Conservation (phyloP, 2,113 vertebrate genomes). For the Plotosus lineatus region DNA sequence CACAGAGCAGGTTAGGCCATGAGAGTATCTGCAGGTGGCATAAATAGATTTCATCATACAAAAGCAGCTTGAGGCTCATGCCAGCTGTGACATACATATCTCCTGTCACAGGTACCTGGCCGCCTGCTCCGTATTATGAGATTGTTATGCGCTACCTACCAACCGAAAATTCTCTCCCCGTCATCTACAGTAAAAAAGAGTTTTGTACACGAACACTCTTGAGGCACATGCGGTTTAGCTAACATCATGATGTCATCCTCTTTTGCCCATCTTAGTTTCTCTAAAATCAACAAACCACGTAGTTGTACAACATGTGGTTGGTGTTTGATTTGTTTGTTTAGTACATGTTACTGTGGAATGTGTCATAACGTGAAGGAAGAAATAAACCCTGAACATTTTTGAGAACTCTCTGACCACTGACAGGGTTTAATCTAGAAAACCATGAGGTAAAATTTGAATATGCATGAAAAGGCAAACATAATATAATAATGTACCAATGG, state of each 20-base stretch:
- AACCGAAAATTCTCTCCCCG: constrained; percentile 51
- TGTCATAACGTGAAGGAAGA: neutral
- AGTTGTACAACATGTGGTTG: constrained; percentile 2
- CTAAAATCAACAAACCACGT: neutral
- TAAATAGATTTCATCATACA: constrained; percentile 62
- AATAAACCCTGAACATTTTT: neutral
- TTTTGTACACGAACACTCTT: neutral
- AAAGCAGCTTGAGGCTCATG: constrained; percentile 44
- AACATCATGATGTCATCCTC: neutral
- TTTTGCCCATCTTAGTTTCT: constrained; percentile 10
- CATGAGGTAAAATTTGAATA: neutral
- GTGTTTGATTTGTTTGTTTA: neutral
- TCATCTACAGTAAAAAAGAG: neutral
- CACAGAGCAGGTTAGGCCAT: constrained; percentile 35
- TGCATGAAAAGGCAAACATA: neutral
- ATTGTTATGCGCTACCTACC: constrained; percentile 56
- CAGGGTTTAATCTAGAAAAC: neutral
- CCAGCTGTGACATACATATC: constrained; percentile 50
- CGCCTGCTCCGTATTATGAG: constrained; percentile 64
- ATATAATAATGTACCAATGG: neutral
- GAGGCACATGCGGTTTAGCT: neutral
- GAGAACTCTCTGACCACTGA: neutral
- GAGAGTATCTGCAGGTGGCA: constrained; percentile 43
- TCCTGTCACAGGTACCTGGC: constrained; percentile 47
- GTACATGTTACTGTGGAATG: neutral